Percentiles rank a stretch among this genome's conserved stretches.
Evolutionary conservation across 2,797 vertebrate species (phyloP).

Genomic region (Hylomyscus alleni): DNA sequence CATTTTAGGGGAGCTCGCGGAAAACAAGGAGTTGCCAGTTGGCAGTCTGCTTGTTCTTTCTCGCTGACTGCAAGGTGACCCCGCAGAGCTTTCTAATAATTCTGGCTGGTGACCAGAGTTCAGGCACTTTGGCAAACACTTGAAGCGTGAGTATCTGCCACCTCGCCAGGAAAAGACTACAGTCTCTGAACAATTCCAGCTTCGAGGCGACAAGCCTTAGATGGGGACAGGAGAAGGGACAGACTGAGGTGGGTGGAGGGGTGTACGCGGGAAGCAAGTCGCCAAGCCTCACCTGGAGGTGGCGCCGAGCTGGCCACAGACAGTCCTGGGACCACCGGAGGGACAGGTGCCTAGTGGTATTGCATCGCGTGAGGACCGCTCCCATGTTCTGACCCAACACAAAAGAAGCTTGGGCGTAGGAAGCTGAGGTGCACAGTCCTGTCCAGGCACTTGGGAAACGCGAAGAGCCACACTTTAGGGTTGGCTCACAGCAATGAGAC

Average conservation of each 20-base stretch:
- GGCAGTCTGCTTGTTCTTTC: slow-evolving; percentile 80
- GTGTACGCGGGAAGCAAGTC: no score
- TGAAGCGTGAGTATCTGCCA: slow-evolving; percentile 88
- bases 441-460: slow-evolving; percentile 62
- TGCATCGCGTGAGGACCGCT: neutral
- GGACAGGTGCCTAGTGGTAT: neutral
- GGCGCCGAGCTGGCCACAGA: neutral
- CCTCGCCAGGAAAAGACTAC: slow-evolving; percentile 58
- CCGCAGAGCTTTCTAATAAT: slow-evolving; percentile 76
- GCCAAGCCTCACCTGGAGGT: slow-evolving; percentile 54
- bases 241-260: neutral
- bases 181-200: slow-evolving; percentile 44
- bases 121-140: slow-evolving; percentile 66
- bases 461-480: neutral
- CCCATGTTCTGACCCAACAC: neutral
- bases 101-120: slow-evolving; percentile 65
- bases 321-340: neutral
- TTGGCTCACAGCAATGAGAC: neutral
- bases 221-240: slow-evolving; percentile 70
- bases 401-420: slow-evolving; percentile 20
- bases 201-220: slow-evolving; percentile 64
- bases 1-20: slow-evolving; percentile 82
- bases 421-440: neutral
- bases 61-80: slow-evolving; percentile 78
- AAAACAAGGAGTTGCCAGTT: slow-evolving; percentile 84